A percentile compares a stretch with the other conserved stretches of the same genome.
These are phyloP conservation scores for Clepsis dumicolana DNA, from an alignment of 2,888 invertebrate species.

Conservation along the genomic window DNA sequence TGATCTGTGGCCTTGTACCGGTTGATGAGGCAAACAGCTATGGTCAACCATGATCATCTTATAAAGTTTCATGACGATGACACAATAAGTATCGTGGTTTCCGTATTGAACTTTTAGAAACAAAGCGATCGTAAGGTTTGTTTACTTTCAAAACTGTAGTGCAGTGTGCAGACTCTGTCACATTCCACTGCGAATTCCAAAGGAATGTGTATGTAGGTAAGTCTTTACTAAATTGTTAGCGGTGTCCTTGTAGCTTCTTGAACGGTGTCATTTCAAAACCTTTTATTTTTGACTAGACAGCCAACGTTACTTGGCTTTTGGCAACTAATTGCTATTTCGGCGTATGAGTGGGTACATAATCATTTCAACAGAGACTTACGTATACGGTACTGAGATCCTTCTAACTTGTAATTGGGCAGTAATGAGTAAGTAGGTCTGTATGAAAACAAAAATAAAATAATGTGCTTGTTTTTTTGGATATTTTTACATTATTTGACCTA, in stretches of 20 bases:
- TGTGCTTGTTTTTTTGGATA: no score
- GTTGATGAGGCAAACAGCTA: constrained; percentile 24
- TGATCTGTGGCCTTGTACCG: constrained; percentile 57
- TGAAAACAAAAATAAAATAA: background rate
- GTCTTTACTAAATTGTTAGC: background rate
- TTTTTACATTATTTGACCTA: no score
- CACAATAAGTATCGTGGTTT: constrained; percentile 17
- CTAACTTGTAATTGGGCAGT: background rate
- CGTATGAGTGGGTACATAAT: constrained; percentile 3
- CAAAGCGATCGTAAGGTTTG: background rate
- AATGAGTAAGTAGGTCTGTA: background rate
- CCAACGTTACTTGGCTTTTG: background rate
- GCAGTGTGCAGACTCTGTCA: background rate
- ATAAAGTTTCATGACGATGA: constrained; percentile 4
- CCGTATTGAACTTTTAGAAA: constrained; percentile 17
- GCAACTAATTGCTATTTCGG: constrained; percentile 11
- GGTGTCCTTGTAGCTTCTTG: constrained; percentile 5
- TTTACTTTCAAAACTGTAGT: background rate
- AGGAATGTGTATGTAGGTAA: constrained; percentile 6
- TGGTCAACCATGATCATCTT: constrained; percentile 7
- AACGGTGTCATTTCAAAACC: constrained; percentile 1
- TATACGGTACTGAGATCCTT: background rate
- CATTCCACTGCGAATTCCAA: constrained; percentile 8
- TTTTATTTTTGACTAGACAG: background rate
- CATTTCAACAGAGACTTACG: constrained; percentile 2